A percentile compares a stretch with the other conserved stretches of the same genome.
Conservation (phyloP, 2,888 invertebrate genomes). For the Ophioninae sp. region DNA sequence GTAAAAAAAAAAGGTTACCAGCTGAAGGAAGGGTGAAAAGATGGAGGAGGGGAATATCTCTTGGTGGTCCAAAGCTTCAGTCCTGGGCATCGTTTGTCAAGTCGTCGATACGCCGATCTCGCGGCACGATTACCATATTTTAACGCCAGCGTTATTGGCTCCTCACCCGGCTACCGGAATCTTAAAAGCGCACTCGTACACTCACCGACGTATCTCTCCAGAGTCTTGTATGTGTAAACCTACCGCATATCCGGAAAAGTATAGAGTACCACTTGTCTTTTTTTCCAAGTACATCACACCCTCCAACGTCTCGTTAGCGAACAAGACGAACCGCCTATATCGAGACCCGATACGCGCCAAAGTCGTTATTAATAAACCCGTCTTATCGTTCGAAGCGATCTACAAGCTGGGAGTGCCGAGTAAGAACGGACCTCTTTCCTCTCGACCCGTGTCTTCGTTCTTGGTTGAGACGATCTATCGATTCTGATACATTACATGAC, state of each 20-base stretch:
- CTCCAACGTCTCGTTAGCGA: constrained; percentile 58
- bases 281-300: constrained; percentile 18
- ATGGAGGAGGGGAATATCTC: constrained; percentile 67
- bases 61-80: constrained; percentile 79
- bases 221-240: background rate
- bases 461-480: constrained; percentile 58
- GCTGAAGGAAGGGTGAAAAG: constrained; percentile 17
- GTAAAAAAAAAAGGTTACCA: constrained; percentile 44
- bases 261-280: constrained; percentile 10
- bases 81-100: constrained; percentile 80
- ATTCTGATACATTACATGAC: constrained; percentile 48
- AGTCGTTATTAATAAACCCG: constrained; percentile 62
- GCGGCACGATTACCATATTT: constrained; percentile 80
- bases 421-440: constrained; percentile 23
- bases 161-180: constrained; percentile 78
- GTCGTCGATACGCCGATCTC: constrained; percentile 80
- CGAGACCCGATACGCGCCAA: constrained; percentile 59
- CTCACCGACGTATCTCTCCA: background rate
- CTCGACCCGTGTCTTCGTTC: constrained; percentile 46
- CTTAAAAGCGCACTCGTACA: constrained; percentile 68
- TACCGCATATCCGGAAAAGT: background rate
- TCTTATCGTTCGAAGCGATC: constrained; percentile 62
- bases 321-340: constrained; percentile 56
- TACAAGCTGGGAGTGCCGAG: constrained; percentile 36
- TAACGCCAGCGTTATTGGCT: constrained; percentile 79